Percentiles rank a stretch among this genome's conserved stretches.
These are phyloP conservation scores for Pteruthius melanotis DNA, from an alignment of 2,113 vertebrate genomes.

Conservation along the genomic window DNA sequence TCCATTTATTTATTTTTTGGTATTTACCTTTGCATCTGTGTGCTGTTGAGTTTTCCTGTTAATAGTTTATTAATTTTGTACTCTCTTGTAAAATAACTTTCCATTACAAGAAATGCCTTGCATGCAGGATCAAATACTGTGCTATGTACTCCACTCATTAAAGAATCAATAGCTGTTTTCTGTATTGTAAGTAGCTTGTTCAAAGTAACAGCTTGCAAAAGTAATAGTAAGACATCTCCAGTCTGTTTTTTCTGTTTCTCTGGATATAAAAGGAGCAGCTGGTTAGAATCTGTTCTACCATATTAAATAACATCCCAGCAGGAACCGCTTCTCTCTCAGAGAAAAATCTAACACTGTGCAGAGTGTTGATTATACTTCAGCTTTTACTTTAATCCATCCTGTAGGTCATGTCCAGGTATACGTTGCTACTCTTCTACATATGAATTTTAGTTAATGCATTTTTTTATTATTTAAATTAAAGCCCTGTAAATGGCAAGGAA, in stretches of 20 bases:
- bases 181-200: constrained; percentile 10
- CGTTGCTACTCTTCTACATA: neutral
- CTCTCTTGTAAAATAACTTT: neutral
- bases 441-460: neutral
- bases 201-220: constrained; percentile 29
- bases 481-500: neutral
- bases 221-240: neutral
- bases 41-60: neutral
- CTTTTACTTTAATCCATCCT: neutral
- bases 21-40: neutral
- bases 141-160: neutral
- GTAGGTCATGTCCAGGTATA: neutral
- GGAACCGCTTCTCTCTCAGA: neutral
- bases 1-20: neutral
- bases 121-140: neutral
- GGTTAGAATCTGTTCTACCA: neutral
- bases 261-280: constrained; percentile 19
- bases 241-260: neutral
- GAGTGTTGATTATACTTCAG: neutral
- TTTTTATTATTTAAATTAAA: neutral
- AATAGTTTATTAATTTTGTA: constrained; percentile 7
- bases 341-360: neutral
- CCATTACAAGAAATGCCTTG: neutral
- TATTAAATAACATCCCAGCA: constrained; percentile 7
- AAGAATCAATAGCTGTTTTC: neutral